phyloP scores from a whole-genome alignment of 2,888 invertebrate genomes.

The Thecophora atra region DNA sequence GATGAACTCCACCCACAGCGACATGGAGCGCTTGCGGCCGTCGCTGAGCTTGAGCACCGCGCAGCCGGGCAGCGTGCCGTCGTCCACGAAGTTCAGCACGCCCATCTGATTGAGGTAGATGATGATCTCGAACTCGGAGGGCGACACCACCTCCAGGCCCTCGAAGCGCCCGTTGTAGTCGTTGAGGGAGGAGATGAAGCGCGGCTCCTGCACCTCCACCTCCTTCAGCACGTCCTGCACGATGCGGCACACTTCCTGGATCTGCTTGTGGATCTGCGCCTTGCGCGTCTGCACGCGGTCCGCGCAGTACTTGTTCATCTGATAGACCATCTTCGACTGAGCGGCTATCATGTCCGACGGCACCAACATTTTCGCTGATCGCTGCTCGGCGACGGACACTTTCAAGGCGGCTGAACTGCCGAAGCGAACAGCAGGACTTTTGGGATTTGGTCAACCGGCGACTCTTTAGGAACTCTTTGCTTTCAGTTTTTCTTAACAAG shows the following conservation, averaged over 20 bases:
- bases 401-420: neutral
- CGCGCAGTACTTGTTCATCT: conserved; percentile 93
- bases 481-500: too few species aligned
- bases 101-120: conserved; percentile 98
- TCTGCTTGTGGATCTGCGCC: conserved; percentile 86
- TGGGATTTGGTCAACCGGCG: neutral
- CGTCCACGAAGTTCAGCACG: conserved; percentile 97
- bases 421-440: conserved; percentile 1
- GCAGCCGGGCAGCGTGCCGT: conserved; percentile 91
- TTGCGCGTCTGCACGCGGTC: conserved; percentile 90
- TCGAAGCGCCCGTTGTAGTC: conserved; percentile 91
- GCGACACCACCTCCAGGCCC: conserved; percentile 91
- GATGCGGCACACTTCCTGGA: conserved; percentile 90
- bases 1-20: conserved; percentile 97
- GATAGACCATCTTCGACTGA: conserved; percentile 94
- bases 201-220: conserved; percentile 94
- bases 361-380: conserved; percentile 78
- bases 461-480: conserved; percentile 34
- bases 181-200: conserved; percentile 90
- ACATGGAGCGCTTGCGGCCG: conserved; percentile 96
- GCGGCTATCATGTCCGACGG: conserved; percentile 95
- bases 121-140: conserved; percentile 94
- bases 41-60: conserved; percentile 94
- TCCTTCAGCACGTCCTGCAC: conserved; percentile 95
- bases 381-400: neutral